phyloP scores from a whole-genome alignment of 2,113 vertebrate species.

The Apteryx owenii region DNA sequence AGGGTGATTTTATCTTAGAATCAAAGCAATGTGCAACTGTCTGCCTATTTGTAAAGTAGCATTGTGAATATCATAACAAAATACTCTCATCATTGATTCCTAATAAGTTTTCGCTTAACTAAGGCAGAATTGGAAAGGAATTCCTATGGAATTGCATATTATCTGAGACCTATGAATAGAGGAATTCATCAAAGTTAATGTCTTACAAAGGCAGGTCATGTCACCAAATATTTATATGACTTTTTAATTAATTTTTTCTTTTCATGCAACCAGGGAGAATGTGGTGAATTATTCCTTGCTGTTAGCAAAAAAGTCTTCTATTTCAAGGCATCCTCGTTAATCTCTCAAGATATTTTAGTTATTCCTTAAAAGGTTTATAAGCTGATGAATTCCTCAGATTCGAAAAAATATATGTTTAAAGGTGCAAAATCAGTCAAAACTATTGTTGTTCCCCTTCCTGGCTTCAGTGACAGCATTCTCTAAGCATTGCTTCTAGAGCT shows the following conservation, averaged over 20 bases:
- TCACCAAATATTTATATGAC: neutral
- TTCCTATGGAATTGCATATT: slow-evolving; percentile 18
- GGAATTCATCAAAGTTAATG: slow-evolving; percentile 1
- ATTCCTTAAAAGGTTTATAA: neutral
- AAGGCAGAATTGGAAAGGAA: neutral
- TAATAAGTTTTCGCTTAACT: neutral
- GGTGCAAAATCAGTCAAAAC: neutral
- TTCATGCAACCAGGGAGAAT: neutral
- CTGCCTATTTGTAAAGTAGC: neutral
- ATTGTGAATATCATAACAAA: slow-evolving; percentile 3
- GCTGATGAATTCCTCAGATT: neutral
- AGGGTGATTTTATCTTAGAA: neutral
- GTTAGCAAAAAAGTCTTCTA: neutral
- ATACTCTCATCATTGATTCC: neutral
- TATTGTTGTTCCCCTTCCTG: neutral
- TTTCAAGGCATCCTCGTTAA: neutral
- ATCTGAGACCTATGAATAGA: neutral
- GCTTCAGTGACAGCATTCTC: neutral
- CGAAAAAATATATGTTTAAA: neutral
- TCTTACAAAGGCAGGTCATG: neutral
- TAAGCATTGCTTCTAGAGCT: neutral
- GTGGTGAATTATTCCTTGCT: neutral
- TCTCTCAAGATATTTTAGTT: neutral
- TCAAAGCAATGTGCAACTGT: neutral
- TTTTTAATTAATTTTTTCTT: neutral